Percentiles rank a stretch among this genome's conserved stretches.
Evolutionary conservation across 2,888 invertebrate species (phyloP).

Genomic region (Macaria liturata): DNA sequence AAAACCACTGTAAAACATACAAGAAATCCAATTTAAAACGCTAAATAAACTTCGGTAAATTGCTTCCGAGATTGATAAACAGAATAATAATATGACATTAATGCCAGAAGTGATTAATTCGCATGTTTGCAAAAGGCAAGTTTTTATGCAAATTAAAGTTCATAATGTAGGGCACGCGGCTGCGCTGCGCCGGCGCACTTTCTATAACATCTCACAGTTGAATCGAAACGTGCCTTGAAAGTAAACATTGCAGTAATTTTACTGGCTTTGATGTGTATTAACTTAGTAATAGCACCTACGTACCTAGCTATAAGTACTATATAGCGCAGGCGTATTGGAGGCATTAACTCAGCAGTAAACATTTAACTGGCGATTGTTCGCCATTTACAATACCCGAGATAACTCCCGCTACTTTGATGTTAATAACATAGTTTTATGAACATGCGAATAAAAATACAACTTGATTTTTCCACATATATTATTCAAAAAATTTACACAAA

Average conservation of each 20-base stretch:
- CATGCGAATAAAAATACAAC: slow-evolving; percentile 36
- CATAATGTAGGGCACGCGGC: slow-evolving; percentile 17
- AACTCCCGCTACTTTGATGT: not conserved
- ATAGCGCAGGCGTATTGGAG: not conserved
- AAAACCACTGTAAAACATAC: slow-evolving; percentile 1
- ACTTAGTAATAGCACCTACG: slow-evolving; percentile 8
- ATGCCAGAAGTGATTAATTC: slow-evolving; percentile 15
- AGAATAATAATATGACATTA: slow-evolving; percentile 7
- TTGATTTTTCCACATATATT: slow-evolving; percentile 81
- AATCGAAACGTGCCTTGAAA: slow-evolving; percentile 19
- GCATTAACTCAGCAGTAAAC: slow-evolving; percentile 15
- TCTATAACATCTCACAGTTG: slow-evolving; percentile 22
- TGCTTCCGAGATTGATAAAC: slow-evolving; percentile 9
- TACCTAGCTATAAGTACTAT: not conserved
- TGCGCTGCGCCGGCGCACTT: slow-evolving; percentile 21
- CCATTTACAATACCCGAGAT: slow-evolving; percentile 8
- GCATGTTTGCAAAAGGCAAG: slow-evolving; percentile 15
- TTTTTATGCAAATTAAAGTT: slow-evolving; percentile 22
- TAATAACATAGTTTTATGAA: not conserved
- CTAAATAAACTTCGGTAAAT: slow-evolving; percentile 7
- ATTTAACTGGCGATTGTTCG: slow-evolving; percentile 22
- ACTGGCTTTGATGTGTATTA: slow-evolving; percentile 10
- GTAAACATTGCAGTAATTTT: slow-evolving; percentile 17
- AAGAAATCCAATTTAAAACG: slow-evolving; percentile 9
- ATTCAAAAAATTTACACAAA: slow-evolving; percentile 84